A percentile compares a stretch with the other conserved stretches of the same genome.
phyloP scores from a whole-genome alignment of 2,113 vertebrate genomes.

The Verasper variegatus region DNA sequence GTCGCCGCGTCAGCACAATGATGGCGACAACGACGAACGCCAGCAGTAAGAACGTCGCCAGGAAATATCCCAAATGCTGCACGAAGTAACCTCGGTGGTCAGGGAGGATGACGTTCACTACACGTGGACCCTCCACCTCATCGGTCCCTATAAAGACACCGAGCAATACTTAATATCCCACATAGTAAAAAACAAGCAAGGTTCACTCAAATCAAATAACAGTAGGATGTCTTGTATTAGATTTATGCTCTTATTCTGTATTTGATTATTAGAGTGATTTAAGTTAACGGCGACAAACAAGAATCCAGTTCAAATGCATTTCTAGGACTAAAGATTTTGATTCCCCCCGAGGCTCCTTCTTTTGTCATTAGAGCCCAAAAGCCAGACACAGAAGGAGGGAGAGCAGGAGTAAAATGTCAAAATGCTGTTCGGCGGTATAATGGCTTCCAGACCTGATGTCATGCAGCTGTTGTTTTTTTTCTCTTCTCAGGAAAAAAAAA shows the following conservation, averaged over 20 bases:
- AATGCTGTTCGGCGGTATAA: conserved; percentile 70
- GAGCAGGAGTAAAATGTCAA: conserved; percentile 71
- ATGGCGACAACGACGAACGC: conserved; percentile 85
- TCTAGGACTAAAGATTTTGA: conserved; percentile 6
- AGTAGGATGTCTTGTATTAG: not conserved
- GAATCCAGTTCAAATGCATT: not conserved
- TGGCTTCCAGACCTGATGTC: conserved; percentile 84
- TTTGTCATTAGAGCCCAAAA: conserved; percentile 49
- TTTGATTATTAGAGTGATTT: too few relatives aligned
- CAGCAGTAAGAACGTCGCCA: conserved; percentile 90
- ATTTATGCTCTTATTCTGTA: too few relatives aligned
- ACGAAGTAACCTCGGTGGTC: conserved; percentile 89
- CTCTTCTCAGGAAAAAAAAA: conserved; percentile 64
- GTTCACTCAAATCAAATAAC: not conserved
- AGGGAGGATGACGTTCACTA: conserved; percentile 92
- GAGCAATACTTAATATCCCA: not conserved
- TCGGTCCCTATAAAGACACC: conserved; percentile 79
- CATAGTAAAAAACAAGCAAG: too few relatives aligned
- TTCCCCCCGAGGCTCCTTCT: conserved; percentile 19
- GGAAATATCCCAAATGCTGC: conserved; percentile 93
- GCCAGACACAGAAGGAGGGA: conserved; percentile 21
- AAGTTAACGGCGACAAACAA: not conserved
- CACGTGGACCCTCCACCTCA: conserved; percentile 79
- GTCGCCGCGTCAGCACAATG: conserved; percentile 84
- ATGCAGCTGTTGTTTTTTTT: conserved; percentile 74